A percentile compares a stretch with the other conserved stretches of the same genome.
phyloP scores from a whole-genome alignment of 2,888 invertebrate species.

The Drosophila kuntzei region DNA sequence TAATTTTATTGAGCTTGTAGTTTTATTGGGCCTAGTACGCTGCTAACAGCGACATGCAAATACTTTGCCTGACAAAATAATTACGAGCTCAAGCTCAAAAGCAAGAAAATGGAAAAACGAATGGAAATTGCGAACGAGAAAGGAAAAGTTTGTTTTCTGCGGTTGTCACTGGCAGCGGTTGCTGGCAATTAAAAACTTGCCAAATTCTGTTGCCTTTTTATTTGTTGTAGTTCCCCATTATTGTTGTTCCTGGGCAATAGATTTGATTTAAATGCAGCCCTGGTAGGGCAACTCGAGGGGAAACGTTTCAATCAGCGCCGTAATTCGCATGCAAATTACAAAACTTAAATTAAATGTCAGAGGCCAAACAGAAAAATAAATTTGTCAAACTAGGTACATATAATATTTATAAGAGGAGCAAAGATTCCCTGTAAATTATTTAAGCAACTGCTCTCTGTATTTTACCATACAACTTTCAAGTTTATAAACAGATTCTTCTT shows the following conservation, averaged over 20 bases:
- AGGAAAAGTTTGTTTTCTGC: conserved; percentile 50
- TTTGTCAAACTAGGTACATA: neutral
- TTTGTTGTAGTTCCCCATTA: conserved; percentile 15
- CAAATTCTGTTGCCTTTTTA: conserved; percentile 31
- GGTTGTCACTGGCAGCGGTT: conserved; percentile 78
- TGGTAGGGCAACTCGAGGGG: neutral
- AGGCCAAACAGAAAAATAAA: conserved; percentile 22
- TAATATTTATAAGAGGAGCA: neutral
- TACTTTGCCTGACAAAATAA: conserved; percentile 50
- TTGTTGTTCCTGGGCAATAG: conserved; percentile 38
- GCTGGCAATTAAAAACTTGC: conserved; percentile 79
- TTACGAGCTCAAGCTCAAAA: conserved; percentile 36
- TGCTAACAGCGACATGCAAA: conserved; percentile 43
- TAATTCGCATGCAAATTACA: conserved; percentile 73
- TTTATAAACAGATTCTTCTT: neutral
- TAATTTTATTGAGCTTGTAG: conserved; percentile 30
- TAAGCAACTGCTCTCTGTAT: neutral
- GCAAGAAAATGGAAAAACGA: neutral
- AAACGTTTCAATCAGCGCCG: conserved; percentile 58
- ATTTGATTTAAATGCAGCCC: conserved; percentile 52
- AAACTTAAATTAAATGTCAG: conserved; percentile 78
- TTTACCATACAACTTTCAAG: neutral
- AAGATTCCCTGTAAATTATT: conserved; percentile 11
- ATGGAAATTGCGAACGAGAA: conserved; percentile 6
- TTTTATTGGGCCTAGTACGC: conserved; percentile 44